Evolutionary conservation across 2,113 vertebrate species (phyloP).

Genomic region (Phylloscopus trochilus): DNA sequence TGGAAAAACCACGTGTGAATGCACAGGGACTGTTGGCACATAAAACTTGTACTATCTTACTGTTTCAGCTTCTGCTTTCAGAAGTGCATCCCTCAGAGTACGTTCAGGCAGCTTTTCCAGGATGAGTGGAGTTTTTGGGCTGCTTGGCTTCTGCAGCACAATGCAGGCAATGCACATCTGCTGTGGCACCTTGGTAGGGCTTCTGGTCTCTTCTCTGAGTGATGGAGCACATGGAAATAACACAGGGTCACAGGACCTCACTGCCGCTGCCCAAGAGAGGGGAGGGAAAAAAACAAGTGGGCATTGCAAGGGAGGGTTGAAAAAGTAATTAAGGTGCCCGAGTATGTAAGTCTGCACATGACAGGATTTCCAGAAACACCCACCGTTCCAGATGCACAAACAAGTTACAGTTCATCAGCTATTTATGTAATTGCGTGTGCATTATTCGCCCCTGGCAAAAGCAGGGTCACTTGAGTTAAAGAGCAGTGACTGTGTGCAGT

Average conservation of each 20-base stretch:
- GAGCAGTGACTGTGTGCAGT: background rate
- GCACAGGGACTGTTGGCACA: background rate
- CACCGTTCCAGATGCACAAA: background rate
- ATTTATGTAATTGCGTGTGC: slow-evolving; percentile 18
- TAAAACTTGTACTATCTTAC: background rate
- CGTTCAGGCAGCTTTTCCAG: background rate
- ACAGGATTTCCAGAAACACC: slow-evolving; percentile 37
- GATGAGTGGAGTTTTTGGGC: background rate
- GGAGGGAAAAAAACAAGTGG: background rate
- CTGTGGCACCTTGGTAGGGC: background rate
- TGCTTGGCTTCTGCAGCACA: accelerated
- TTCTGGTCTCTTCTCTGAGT: background rate
- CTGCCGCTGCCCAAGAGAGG: accelerated
- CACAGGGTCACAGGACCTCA: background rate
- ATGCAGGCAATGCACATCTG: background rate
- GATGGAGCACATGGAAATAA: background rate
- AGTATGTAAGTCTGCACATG: background rate
- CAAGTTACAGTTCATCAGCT: slow-evolving; percentile 26
- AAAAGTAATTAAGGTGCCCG: background rate
- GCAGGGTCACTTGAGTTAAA: slow-evolving; percentile 42
- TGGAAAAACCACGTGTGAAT: background rate
- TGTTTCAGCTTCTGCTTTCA: background rate
- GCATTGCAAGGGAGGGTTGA: background rate
- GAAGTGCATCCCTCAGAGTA: accelerated
- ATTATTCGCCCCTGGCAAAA: slow-evolving; percentile 21